These are phyloP conservation scores for Corella eumyota DNA, from an alignment of 23 tunicate genomes.

Conservation along the genomic window DNA sequence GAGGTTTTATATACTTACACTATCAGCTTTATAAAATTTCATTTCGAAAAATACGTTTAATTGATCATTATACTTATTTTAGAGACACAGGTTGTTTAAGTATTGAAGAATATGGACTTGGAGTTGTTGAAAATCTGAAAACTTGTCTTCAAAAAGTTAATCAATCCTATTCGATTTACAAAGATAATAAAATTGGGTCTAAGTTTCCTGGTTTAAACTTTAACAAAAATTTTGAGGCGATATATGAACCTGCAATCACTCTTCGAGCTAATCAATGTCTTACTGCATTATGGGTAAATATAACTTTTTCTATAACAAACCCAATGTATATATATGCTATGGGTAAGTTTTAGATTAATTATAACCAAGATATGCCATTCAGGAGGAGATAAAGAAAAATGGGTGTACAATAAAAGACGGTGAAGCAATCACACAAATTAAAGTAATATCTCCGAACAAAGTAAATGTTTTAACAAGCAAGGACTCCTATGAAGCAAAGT, in stretches of 20 bases:
- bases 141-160: slow-evolving; percentile 8
- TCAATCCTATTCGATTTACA: slow-evolving; percentile 1
- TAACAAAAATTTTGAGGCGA: slow-evolving; percentile 15
- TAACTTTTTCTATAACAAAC: too few relatives aligned
- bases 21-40: too few relatives aligned
- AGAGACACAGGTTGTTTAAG: slow-evolving; percentile 39
- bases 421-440: slow-evolving; percentile 28
- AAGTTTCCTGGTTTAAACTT: slow-evolving; percentile 34
- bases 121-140: slow-evolving; percentile 7
- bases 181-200: slow-evolving; percentile 24
- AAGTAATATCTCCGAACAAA: slow-evolving; percentile 1
- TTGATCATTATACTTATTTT: too few relatives aligned
- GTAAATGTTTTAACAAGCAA: slow-evolving; percentile 23
- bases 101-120: too few relatives aligned
- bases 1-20: too few relatives aligned
- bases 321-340: background rate
- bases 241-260: slow-evolving; percentile 37
- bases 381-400: slow-evolving; percentile 15
- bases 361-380: too few relatives aligned
- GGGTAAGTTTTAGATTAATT: too few relatives aligned
- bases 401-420: slow-evolving; percentile 48
- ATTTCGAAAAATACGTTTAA: too few relatives aligned
- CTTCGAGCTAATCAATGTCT: slow-evolving; percentile 61
- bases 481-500: slow-evolving; percentile 16
- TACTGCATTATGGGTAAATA: slow-evolving; percentile 29